Conservation (phyloP, 2,888 invertebrate species). For the Dorcus parallelipipedus region DNA sequence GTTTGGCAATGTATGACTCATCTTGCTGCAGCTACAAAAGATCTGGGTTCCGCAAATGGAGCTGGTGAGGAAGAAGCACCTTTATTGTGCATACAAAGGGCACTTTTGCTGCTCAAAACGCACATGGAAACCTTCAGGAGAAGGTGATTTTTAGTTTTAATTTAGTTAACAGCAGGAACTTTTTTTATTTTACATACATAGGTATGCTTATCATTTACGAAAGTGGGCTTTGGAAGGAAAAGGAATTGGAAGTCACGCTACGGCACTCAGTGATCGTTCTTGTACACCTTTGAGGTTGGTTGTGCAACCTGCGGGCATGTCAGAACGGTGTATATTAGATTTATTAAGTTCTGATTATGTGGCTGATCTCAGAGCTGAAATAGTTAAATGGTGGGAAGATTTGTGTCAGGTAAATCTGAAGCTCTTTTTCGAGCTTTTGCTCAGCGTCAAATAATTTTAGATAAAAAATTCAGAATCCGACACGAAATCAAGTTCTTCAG, state of each 20-base stretch:
- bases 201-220: conserved; percentile 84
- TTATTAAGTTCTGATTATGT: conserved; percentile 84
- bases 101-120: conserved; percentile 80
- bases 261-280: conserved; percentile 56
- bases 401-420: conserved; percentile 44
- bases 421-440: not conserved
- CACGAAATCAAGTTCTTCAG: conserved; percentile 36
- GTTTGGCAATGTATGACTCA: conserved; percentile 92
- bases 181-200: conserved; percentile 31
- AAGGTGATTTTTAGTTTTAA: conserved; percentile 49
- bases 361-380: conserved; percentile 89
- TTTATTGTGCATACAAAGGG: conserved; percentile 85
- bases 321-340: conserved; percentile 78
- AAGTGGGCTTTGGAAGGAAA: conserved; percentile 84
- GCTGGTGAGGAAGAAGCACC: conserved; percentile 69
- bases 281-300: conserved; percentile 69
- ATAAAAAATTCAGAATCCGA: conserved; percentile 35
- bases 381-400: conserved; percentile 92
- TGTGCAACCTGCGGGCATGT: conserved; percentile 84
- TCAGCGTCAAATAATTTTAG: conserved; percentile 20
- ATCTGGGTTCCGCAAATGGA: conserved; percentile 53
- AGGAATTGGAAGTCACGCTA: conserved; percentile 76
- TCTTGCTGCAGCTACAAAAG: conserved; percentile 77
- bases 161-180: not conserved
- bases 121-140: conserved; percentile 90